Evolutionary conservation across 2,797 vertebrate genomes (phyloP), one percentile per base, ranked within the genome.

Genomic region (Etheostoma nigrum): DNA sequence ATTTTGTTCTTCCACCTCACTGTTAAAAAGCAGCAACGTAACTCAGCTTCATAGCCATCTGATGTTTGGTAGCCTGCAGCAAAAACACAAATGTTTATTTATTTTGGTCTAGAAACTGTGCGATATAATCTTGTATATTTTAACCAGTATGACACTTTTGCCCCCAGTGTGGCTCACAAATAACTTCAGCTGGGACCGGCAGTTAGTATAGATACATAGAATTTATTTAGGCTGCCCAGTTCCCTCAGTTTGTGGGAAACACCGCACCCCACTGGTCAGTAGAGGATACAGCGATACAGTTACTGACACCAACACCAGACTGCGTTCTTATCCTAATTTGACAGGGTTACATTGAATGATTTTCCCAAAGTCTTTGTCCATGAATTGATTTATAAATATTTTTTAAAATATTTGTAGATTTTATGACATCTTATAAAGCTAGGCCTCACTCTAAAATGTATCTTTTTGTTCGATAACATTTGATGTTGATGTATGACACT

Each of bases 201-300:
- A 27, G 7, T 33, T 18, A 23, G 9, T n/a, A 7, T 45, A 8
- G 48, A 27, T 53, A 16, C 51, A 47, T 11, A 23, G 4, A 16
- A 68, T 45, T 27, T 8, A 64, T 55, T 4, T 30, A 10, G 4
- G 25, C 66, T n/a, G 47, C 51, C 1, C 8, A 47, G 25, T 44
- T 13, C 16, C 3, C 12, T 63, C 27, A 23, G 9, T 75, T 40
- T 51, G 11, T 52, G 13, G 44, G 23, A 66, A 74, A 83, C 36
- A 23, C 51, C 66, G 68, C 63, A 4, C 19, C 63, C 83, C 82
- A 62, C 62, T 74, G 72, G 72, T 67, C 64, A 74, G 5, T 27
- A 11, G 14, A 30, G 14, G 49, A 27, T 1, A 48, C 13, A 70
- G 11, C 47, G 5, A 33, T 40, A 36, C 36, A 3, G 30, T 58